Conservation (phyloP, 35 echinoderm and acorn worm genomes). For the Ptychodera flava region DNA sequence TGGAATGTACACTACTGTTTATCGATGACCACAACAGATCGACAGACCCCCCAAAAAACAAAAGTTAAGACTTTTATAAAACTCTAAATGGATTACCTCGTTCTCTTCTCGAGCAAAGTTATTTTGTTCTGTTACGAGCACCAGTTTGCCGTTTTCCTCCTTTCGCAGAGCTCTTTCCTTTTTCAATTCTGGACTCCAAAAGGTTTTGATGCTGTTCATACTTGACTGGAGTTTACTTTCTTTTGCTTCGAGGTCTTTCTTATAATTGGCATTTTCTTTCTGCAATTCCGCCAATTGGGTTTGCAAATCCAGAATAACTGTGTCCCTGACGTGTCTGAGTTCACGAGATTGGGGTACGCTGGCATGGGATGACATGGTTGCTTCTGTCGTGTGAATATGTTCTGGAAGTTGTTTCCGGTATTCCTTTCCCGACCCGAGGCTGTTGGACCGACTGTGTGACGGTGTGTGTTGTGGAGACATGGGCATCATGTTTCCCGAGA, state of each 20-base stretch:
- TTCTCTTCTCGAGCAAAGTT: constrained; percentile 83
- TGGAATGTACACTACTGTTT: too few species aligned
- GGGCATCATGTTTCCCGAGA: not conserved
- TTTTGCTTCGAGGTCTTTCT: constrained; percentile 80
- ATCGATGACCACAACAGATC: too few species aligned
- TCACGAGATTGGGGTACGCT: constrained; percentile 27
- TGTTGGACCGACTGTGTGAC: constrained; percentile 76
- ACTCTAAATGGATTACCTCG: too few species aligned
- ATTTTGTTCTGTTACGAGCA: constrained; percentile 82
- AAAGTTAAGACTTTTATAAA: too few species aligned
- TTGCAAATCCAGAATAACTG: constrained; percentile 64
- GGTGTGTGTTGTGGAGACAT: constrained; percentile 6
- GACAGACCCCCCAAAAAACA: too few species aligned
- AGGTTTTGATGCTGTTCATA: constrained; percentile 99
- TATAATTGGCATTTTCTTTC: constrained; percentile 70
- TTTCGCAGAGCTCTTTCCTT: constrained; percentile 92
- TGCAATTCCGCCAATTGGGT: constrained; percentile 82
- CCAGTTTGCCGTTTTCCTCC: constrained; percentile 76
- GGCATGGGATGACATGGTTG: not conserved
- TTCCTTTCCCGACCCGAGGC: constrained; percentile 77
- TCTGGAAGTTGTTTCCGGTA: not conserved
- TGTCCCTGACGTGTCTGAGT: constrained; percentile 32
- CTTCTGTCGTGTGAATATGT: not conserved
- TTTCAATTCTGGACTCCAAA: constrained; percentile 98
- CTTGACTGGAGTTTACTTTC: constrained; percentile 89